phyloP scores from a whole-genome alignment of 1,140 invertebrate species.

The Ceratina australensis region DNA sequence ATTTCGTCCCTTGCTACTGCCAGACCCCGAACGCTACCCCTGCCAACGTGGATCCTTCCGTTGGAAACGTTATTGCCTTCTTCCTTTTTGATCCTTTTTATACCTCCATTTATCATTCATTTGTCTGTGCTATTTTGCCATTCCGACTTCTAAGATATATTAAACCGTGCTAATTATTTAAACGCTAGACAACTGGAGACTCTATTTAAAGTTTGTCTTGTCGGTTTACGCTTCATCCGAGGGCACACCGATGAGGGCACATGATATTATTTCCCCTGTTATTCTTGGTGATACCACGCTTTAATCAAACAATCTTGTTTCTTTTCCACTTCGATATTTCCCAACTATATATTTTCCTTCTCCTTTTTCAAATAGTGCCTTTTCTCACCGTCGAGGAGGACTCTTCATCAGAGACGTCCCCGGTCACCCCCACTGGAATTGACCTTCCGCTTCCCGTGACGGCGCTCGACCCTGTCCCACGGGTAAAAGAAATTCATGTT shows the following conservation, averaged over 20 bases:
- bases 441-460: conserved; percentile 45
- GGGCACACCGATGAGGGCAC: too few relatives aligned
- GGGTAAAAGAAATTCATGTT: conserved; percentile 55
- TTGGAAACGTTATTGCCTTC: conserved; percentile 28
- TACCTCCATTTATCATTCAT: conserved; percentile 10
- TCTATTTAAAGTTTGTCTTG: too few relatives aligned
- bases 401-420: conserved; percentile 40
- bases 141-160: not conserved
- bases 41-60: conserved; percentile 11
- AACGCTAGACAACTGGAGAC: too few relatives aligned
- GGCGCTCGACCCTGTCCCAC: conserved; percentile 34
- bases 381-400: conserved; percentile 7
- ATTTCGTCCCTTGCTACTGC: conserved; percentile 61
- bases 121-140: not conserved
- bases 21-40: conserved; percentile 25
- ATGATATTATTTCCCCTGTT: not conserved
- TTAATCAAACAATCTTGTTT: not conserved
- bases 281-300: conserved; percentile 16
- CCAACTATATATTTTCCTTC: not conserved
- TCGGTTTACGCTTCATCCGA: too few relatives aligned
- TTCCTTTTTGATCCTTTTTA: conserved; percentile 19
- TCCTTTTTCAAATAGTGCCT: conserved; percentile 1
- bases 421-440: conserved; percentile 27
- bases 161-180: too few relatives aligned
- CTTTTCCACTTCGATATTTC: conserved; percentile 1